These are phyloP conservation scores for Mythimna impura DNA, from an alignment of 2,888 invertebrate species.

Conservation along the genomic window DNA sequence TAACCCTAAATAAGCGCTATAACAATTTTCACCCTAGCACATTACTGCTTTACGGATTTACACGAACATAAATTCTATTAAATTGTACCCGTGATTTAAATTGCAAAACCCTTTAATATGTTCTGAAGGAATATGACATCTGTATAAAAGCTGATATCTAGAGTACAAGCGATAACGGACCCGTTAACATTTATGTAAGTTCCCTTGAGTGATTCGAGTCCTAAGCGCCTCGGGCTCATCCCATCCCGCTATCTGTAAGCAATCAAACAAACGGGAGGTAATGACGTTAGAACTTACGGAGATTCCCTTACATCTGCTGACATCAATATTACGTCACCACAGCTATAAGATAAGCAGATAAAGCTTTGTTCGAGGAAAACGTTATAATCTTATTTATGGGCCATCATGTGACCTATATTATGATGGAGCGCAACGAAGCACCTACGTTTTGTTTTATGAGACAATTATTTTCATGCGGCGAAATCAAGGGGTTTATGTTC, in stretches of 20 bases:
- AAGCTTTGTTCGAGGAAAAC: slow-evolving; percentile 69
- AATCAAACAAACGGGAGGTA: slow-evolving; percentile 82
- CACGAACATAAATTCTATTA: slow-evolving; percentile 37
- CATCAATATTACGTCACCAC: slow-evolving; percentile 72
- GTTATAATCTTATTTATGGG: slow-evolving; percentile 69
- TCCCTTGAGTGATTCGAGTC: slow-evolving; percentile 77
- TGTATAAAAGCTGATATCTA: slow-evolving; percentile 26
- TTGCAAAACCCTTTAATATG: slow-evolving; percentile 9
- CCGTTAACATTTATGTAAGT: slow-evolving; percentile 78
- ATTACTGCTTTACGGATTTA: slow-evolving; percentile 37
- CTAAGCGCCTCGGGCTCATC: slow-evolving; percentile 73
- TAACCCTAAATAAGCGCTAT: slow-evolving; percentile 51
- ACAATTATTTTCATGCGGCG: slow-evolving; percentile 45
- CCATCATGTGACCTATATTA: slow-evolving; percentile 54
- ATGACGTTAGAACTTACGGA: slow-evolving; percentile 75
- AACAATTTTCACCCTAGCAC: slow-evolving; percentile 42
- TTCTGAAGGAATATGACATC: slow-evolving; percentile 14
- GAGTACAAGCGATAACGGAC: slow-evolving; percentile 63
- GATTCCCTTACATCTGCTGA: slow-evolving; percentile 74
- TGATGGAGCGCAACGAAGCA: slow-evolving; percentile 29
- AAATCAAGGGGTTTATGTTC: slow-evolving; percentile 27
- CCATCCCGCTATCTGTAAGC: slow-evolving; percentile 76
- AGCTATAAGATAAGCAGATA: slow-evolving; percentile 67
- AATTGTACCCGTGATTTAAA: slow-evolving; percentile 29
- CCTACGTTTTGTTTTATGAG: slow-evolving; percentile 55